Evolutionary conservation across 2,113 vertebrate species (phyloP), one percentile per base, ranked within the genome.

Genomic region (Danionella cerebrum): DNA sequence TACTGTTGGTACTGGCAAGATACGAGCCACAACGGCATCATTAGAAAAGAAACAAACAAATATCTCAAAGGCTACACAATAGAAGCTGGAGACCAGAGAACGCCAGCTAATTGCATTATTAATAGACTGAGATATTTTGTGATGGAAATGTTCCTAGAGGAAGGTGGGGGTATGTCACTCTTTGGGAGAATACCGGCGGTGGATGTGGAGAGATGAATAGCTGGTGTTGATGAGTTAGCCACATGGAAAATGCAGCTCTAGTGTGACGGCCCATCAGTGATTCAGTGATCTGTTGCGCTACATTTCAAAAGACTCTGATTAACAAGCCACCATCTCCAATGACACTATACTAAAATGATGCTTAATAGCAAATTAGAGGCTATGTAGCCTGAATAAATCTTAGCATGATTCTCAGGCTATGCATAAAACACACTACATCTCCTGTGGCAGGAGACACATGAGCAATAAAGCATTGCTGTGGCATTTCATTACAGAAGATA

Each of bases 41-140:
- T 1, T 1, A 13, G 27, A 51, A 33, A 36, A 22, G 38, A 52
- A 59, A 53, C 16, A 36, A 48, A 67, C n/a, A 57, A 57, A 16
- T 21, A 44, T 29, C 59, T 48, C 44, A 44, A 44, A 24, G 67
- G 24, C 35, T 6, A 42, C 44, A 50, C 54, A 67, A 50, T 42
- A 27, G 55, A 16, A 11, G 35, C 52, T 42, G 33, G 5, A 16
- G 65, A 42, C n/a, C 48, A 76, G 14, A 55, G 48, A 33, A 41
- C 9, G 31, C 60, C 59, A 69, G 75, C 65, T 80, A 76, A 80
- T 72, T 69, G 36, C 72, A 78, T 77, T 75, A 75, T 79, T 76
- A 79, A 80, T 65, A 70, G 62, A 77, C 76, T 16, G 53, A 21
- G 45, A 21, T 6, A 41, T 73, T 78, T 78, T 81, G 62, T 65